phyloP scores from a whole-genome alignment of 2,797 vertebrate genomes.

The Melanotaenia pygmaea region DNA sequence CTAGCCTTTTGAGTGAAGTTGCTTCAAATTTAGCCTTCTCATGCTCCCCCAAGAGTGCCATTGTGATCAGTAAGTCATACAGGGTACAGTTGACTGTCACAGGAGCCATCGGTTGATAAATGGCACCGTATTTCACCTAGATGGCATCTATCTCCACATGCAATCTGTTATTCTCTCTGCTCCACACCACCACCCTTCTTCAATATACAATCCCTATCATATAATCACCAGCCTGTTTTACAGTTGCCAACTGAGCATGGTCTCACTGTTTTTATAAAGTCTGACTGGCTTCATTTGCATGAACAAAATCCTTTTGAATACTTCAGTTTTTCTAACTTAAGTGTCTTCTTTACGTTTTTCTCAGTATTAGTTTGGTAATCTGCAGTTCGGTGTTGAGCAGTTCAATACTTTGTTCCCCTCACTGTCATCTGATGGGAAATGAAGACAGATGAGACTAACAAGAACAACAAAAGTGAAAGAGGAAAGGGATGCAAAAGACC shows the following conservation, averaged over 20 bases:
- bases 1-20: constrained; percentile 6
- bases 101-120: constrained; percentile 54
- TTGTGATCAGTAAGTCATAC: constrained; percentile 38
- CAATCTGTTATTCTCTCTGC: constrained; percentile 53
- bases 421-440: not conserved
- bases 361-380: not conserved
- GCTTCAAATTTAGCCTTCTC: constrained; percentile 25
- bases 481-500: constrained; percentile 20
- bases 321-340: not conserved
- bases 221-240: constrained; percentile 26
- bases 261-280: constrained; percentile 3
- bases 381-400: not conserved
- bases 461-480: not conserved
- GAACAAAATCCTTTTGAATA: not conserved
- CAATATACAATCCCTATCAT: constrained; percentile 3
- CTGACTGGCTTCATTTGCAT: constrained; percentile 7
- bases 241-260: constrained; percentile 12
- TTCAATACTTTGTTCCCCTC: not conserved
- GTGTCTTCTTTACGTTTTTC: not conserved
- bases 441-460: not conserved
- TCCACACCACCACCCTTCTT: constrained; percentile 23
- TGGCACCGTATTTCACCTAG: constrained; percentile 52
- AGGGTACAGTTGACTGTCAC: constrained; percentile 40
- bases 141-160: constrained; percentile 51
- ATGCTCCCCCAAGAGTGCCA: not conserved